Base-by-base conservation (phyloP, 1,140 invertebrate species). In the Amphibalanus amphitrite region DNA sequence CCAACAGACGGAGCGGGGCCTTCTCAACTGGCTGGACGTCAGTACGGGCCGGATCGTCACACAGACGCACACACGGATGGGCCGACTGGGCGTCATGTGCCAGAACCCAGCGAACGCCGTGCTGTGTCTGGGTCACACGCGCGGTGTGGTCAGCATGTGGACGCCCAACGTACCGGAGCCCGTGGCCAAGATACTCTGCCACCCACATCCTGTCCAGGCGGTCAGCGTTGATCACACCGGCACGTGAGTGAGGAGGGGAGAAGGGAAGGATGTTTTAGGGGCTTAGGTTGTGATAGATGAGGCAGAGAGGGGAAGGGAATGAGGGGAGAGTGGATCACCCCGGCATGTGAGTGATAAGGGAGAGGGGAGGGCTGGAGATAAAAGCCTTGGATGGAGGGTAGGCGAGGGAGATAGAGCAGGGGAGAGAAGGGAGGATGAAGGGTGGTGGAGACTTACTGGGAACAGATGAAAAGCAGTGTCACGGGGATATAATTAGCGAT, bases 51-150 rank as follows among this genome's bases (percentile, higher is more conserved):
- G 97, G 83, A 84, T 97, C 76, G 86, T 96, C 1, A 82, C 87
- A 0, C 87, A 90, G 67, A 90, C 87, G 74, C 85, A 87, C 70
- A 89, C 91, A 4, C 83, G 83, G 73, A 79, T 89, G 33, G 93
- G 93, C 59, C 83, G 88, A 73, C 85, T 96, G 67, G 83, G 81
- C 75, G 82, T 93, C 20, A 28, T 99, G 87, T 86, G 88, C n/a
- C 93, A 98, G 78, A 99, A 99, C 85, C 95, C 95, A 0, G 85
- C 85, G 74, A 99, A 98, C 84, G 97, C 91, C n/a, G 86, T 95
- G 3, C 78, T 98, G 3, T 90, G 91, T 76, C 83, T 93, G 28
- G 97, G 95, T 20, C 89, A 95, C 82, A 83, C 90, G 0, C 92
- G 93, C 82, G 97, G 96, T 82, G 81, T 76, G 28, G 92, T 99